Conservation (phyloP, 2,888 invertebrate species). For the Himalopsyche japonica region DNA sequence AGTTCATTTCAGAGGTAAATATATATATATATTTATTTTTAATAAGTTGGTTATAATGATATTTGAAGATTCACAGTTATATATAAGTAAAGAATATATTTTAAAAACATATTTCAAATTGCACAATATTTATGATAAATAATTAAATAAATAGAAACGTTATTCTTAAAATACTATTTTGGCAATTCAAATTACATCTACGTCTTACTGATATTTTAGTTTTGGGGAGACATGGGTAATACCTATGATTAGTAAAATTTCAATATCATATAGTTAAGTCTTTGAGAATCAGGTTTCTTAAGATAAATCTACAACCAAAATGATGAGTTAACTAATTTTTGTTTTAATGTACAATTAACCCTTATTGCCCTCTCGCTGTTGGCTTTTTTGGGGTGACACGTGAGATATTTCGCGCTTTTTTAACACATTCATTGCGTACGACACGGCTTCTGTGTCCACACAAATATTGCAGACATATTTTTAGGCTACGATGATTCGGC, state of each 20-base stretch:
- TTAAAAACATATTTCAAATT: not conserved
- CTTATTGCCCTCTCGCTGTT: too few species aligned
- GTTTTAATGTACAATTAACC: too few species aligned
- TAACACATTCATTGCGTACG: too few species aligned
- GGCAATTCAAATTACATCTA: not conserved
- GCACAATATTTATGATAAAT: slow-evolving; percentile 4
- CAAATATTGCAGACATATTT: too few species aligned
- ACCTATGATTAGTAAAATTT: slow-evolving; percentile 2
- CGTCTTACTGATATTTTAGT: not conserved
- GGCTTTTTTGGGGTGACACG: too few species aligned
- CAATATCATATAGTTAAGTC: slow-evolving; percentile 8
- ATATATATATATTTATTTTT: slow-evolving; percentile 31
- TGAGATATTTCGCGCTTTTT: too few species aligned
- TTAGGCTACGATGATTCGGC: too few species aligned
- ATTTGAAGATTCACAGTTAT: slow-evolving; percentile 23
- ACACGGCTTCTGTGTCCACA: too few species aligned
- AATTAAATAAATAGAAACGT: not conserved
- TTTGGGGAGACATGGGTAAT: not conserved
- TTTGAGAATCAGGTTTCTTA: slow-evolving; percentile 21
- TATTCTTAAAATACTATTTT: not conserved
- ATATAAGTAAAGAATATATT: slow-evolving; percentile 11
- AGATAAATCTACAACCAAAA: not conserved
- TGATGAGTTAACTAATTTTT: too few species aligned
- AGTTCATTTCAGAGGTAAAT: slow-evolving; percentile 13
- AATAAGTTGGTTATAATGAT: slow-evolving; percentile 23